Evolutionary conservation across 2,888 invertebrate genomes (phyloP).

Genomic region (Aleiodes testaceus): DNA sequence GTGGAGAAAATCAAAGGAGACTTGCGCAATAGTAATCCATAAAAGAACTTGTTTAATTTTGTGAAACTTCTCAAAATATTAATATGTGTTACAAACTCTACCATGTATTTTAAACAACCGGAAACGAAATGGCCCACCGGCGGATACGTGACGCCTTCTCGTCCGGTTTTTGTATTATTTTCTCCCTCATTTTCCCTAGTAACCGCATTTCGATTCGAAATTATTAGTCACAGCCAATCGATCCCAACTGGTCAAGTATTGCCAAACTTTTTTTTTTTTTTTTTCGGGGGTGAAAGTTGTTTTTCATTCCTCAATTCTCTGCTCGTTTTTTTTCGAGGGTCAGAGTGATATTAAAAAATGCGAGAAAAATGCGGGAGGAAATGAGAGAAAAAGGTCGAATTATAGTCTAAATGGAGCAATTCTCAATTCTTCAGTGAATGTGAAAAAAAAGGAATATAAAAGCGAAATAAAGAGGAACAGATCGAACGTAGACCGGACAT

Average conservation of each 20-base stretch:
- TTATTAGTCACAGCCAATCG: slow-evolving; percentile 34
- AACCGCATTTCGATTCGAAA: slow-evolving; percentile 28
- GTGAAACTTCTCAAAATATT: background rate
- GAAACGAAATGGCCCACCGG: slow-evolving; percentile 22
- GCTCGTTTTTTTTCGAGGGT: slow-evolving; percentile 7
- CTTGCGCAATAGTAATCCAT: slow-evolving; percentile 1
- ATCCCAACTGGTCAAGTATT: slow-evolving; percentile 37
- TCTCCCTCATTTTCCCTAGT: slow-evolving; percentile 16
- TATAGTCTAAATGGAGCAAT: slow-evolving; percentile 60
- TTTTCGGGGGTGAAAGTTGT: slow-evolving; percentile 35
- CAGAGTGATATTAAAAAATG: background rate
- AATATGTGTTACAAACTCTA: slow-evolving; percentile 18
- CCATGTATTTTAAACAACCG: slow-evolving; percentile 29
- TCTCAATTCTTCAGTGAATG: slow-evolving; percentile 3
- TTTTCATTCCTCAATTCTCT: slow-evolving; percentile 4
- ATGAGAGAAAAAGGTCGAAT: slow-evolving; percentile 52
- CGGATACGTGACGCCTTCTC: slow-evolving; percentile 35
- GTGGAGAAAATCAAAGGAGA: slow-evolving; percentile 23
- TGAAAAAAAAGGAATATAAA: slow-evolving; percentile 34
- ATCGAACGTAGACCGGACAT: slow-evolving; percentile 52
- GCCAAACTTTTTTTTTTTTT: slow-evolving; percentile 2
- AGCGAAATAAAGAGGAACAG: slow-evolving; percentile 42
- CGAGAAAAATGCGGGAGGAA: background rate
- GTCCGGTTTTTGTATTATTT: slow-evolving; percentile 29
- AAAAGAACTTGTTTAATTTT: background rate